phyloP scores from a whole-genome alignment of 2,797 vertebrate species.

The Danio jaintianensis region DNA sequence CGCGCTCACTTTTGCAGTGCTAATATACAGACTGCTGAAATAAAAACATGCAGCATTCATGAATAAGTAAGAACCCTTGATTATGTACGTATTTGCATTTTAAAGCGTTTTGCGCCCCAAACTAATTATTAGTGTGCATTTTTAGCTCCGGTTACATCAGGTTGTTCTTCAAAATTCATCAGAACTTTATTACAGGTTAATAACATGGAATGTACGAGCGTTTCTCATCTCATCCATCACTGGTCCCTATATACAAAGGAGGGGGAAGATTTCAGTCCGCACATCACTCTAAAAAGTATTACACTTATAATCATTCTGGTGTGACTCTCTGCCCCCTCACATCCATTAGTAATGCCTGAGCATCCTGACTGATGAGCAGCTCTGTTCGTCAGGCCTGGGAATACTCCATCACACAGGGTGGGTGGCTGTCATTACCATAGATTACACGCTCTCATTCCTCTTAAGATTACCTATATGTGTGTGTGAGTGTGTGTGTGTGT shows the following conservation, averaged over 20 bases:
- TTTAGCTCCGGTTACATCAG: not conserved
- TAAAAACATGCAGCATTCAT: not conserved
- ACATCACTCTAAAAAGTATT: conserved; percentile 45
- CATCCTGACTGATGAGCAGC: conserved; percentile 62
- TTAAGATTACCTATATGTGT: conserved; percentile 46
- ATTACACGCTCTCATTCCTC: conserved; percentile 54
- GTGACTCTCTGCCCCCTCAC: conserved; percentile 52
- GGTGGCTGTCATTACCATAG: conserved; percentile 63
- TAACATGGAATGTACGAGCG: conserved; percentile 5
- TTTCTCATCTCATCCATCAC: conserved; percentile 16
- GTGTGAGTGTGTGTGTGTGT: conserved; percentile 48
- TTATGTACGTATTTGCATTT: too few species aligned
- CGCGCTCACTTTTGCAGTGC: not conserved
- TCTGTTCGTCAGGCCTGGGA: conserved; percentile 58
- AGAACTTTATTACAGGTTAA: conserved; percentile 31
- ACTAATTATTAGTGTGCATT: not conserved
- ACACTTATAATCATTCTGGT: conserved; percentile 56
- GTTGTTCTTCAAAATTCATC: conserved; percentile 22
- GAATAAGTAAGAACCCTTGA: not conserved
- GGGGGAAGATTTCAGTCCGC: conserved; percentile 37
- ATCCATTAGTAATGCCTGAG: conserved; percentile 65
- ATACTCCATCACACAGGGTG: conserved; percentile 54
- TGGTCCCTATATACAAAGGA: conserved; percentile 8
- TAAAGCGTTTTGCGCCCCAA: not conserved
- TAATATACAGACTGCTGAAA: not conserved